Evolutionary conservation across 2,797 vertebrate species (phyloP).

Genomic region (Capromys pilorides): DNA sequence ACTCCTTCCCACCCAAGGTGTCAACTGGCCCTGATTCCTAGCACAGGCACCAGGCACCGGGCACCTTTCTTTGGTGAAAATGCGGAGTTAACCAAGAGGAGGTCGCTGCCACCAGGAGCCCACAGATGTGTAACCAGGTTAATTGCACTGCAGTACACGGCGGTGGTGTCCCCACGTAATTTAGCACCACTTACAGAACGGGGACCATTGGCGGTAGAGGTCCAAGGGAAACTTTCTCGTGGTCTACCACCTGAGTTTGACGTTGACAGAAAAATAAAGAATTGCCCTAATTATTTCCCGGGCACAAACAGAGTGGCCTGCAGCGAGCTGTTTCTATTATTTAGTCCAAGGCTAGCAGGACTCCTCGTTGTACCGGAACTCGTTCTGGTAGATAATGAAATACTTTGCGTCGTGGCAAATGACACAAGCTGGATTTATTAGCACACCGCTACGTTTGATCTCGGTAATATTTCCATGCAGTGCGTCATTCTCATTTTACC

Average conservation of each 20-base stretch:
- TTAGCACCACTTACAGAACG: neutral
- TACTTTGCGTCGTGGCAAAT: neutral
- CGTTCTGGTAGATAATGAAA: neutral
- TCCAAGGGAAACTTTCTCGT: neutral
- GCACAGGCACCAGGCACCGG: neutral
- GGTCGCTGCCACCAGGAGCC: neutral
- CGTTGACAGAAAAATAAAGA: neutral
- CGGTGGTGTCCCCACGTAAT: fast-evolving
- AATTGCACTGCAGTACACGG: neutral
- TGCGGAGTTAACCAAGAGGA: neutral
- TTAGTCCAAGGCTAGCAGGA: neutral
- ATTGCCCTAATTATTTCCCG: neutral
- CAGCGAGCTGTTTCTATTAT: neutral
- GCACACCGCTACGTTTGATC: neutral
- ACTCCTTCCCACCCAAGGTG: neutral
- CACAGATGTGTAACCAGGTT: neutral
- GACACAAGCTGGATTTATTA: neutral
- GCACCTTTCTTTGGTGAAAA: neutral
- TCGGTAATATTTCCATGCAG: neutral
- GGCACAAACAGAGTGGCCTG: neutral
- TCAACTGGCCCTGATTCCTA: neutral
- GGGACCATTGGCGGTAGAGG: neutral
- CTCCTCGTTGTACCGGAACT: neutral
- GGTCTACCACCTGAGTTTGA: neutral
- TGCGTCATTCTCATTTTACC: neutral